These are phyloP conservation scores for Epirrhoe tristata DNA, from an alignment of 2,888 invertebrate genomes.

Conservation along the genomic window DNA sequence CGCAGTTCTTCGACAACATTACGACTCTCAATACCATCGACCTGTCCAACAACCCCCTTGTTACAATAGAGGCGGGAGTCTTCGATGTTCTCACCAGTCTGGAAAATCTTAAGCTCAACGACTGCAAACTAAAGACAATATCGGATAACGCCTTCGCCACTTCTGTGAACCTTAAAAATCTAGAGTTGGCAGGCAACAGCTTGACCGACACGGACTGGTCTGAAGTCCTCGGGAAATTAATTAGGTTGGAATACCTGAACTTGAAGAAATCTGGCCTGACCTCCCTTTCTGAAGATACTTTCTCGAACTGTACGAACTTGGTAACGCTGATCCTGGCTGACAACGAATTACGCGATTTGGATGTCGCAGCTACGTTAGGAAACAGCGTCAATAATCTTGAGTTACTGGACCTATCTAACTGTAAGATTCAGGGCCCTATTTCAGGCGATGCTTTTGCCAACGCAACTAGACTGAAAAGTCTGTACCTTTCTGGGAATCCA, in stretches of 20 bases:
- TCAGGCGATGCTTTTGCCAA: constrained; percentile 89
- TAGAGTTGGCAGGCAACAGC: constrained; percentile 87
- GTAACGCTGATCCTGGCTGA: constrained; percentile 87
- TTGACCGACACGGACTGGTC: constrained; percentile 86
- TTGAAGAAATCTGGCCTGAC: constrained; percentile 86
- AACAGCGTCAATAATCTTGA: constrained; percentile 88
- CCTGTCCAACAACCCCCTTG: constrained; percentile 88
- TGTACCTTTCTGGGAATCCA: constrained; percentile 88
- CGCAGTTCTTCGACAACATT: constrained; percentile 88
- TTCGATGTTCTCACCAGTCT: constrained; percentile 88
- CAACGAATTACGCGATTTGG: constrained; percentile 87
- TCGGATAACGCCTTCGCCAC: constrained; percentile 84
- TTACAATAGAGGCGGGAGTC: constrained; percentile 82
- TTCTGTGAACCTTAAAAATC: constrained; percentile 86
- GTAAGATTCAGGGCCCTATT: constrained; percentile 87
- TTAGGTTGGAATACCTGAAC: constrained; percentile 87
- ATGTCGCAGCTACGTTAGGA: constrained; percentile 87
- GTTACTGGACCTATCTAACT: constrained; percentile 88
- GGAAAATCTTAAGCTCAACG: constrained; percentile 87
- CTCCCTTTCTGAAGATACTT: constrained; percentile 87
- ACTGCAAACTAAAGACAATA: constrained; percentile 86
- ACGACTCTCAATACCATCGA: constrained; percentile 89
- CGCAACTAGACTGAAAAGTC: constrained; percentile 87
- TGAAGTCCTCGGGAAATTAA: constrained; percentile 85
- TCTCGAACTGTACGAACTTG: constrained; percentile 87